A percentile compares a stretch with the other conserved stretches of the same genome.
These are phyloP conservation scores for Oreochromis mossambicus DNA, from an alignment of 2,797 vertebrate species.

Conservation along the genomic window DNA sequence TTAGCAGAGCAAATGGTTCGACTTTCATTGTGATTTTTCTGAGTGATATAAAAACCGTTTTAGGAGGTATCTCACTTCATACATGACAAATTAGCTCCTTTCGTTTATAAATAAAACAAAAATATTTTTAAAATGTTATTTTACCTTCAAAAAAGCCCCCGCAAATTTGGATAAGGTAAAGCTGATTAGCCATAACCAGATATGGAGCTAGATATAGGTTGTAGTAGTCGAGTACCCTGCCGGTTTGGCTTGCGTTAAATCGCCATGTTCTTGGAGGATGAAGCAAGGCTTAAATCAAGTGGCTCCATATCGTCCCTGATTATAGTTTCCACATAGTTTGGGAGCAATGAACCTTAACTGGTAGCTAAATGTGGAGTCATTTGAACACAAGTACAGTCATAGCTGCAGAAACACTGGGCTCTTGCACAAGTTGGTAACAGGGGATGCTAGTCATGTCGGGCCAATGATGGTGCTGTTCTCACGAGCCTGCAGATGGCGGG, in stretches of 20 bases:
- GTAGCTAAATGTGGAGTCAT: conserved; percentile 55
- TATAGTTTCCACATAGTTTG: conserved; percentile 54
- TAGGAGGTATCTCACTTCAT: conserved; percentile 61
- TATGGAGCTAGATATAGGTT: conserved; percentile 38
- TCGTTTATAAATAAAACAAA: conserved; percentile 45
- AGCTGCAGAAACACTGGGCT: conserved; percentile 36
- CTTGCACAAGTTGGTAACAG: conserved; percentile 36
- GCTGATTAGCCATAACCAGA: conserved; percentile 19
- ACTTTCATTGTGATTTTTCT: conserved; percentile 13
- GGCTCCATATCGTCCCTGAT: conserved; percentile 56
- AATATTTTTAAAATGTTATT: conserved; percentile 7
- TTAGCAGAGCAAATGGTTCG: not conserved
- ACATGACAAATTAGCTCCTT: conserved; percentile 24
- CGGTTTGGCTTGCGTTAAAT: conserved; percentile 30
- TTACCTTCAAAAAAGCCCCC: not conserved
- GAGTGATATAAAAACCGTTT: conserved; percentile 36
- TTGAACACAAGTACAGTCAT: conserved; percentile 36
- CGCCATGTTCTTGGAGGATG: conserved; percentile 30
- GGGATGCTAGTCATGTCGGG: conserved; percentile 28
- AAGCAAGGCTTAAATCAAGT: conserved; percentile 45
- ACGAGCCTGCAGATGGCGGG: not conserved
- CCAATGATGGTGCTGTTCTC: conserved; percentile 14
- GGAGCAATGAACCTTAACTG: conserved; percentile 49
- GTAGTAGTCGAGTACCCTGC: conserved; percentile 4
- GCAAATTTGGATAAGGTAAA: conserved; percentile 10